Conservation (phyloP, 2,888 invertebrate genomes). For the Phytoseiulus persimilis region DNA sequence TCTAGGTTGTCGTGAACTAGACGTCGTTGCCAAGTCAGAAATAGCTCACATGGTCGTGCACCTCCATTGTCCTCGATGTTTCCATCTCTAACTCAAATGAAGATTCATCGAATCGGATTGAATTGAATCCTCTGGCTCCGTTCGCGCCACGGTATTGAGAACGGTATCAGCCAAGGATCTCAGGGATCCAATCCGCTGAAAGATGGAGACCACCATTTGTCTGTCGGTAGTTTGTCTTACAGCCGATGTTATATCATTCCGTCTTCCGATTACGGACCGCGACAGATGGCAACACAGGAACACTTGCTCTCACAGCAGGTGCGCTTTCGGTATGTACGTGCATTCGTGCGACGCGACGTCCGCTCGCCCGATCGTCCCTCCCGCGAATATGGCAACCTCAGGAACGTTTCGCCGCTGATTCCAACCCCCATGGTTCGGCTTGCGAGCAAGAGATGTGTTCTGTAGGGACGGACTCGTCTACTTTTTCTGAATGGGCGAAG, state of each 20-base stretch:
- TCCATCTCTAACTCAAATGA: too few species aligned
- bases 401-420: too few species aligned
- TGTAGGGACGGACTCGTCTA: not conserved
- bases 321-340: not conserved
- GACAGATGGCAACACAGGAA: not conserved
- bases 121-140: too few species aligned
- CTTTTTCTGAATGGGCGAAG: not conserved
- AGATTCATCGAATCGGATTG: too few species aligned
- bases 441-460: not conserved
- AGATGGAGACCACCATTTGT: not conserved
- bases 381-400: too few species aligned
- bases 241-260: not conserved
- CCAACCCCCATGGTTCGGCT: not conserved
- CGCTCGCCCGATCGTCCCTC: too few species aligned
- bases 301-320: not conserved
- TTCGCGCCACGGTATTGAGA: too few species aligned
- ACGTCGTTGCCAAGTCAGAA: too few species aligned
- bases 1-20: too few species aligned
- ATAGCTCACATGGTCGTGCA: too few species aligned
- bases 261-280: not conserved
- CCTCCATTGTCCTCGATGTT: too few species aligned
- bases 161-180: too few species aligned
- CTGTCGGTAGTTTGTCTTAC: not conserved
- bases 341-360: not conserved
- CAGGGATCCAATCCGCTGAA: not conserved